A percentile compares a stretch with the other conserved stretches of the same genome.
These are phyloP conservation scores for Lacanobia wlatinum DNA, from an alignment of 2,888 invertebrate species.

Conservation along the genomic window DNA sequence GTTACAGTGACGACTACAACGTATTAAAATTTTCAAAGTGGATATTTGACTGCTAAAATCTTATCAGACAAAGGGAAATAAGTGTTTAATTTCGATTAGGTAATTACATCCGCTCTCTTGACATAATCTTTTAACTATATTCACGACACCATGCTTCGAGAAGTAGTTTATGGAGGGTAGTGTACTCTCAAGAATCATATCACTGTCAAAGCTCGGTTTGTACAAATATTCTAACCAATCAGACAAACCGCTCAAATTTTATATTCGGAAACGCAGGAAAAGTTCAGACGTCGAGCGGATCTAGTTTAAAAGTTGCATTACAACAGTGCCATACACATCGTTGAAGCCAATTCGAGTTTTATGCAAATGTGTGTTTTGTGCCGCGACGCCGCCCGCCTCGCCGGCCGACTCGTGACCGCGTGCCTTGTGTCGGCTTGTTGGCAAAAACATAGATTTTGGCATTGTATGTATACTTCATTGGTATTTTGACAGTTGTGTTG, in stretches of 20 bases:
- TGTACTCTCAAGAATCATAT: too few relatives aligned
- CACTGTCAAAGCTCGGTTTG: too few relatives aligned
- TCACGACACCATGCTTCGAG: too few relatives aligned
- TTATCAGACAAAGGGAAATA: too few relatives aligned
- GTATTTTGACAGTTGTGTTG: constrained; percentile 6
- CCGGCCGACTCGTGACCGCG: constrained; percentile 24
- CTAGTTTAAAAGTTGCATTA: constrained; percentile 78
- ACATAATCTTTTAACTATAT: too few relatives aligned
- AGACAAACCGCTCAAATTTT: constrained; percentile 55
- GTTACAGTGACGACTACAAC: too few relatives aligned
- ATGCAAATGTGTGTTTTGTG: constrained; percentile 80
- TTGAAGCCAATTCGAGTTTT: constrained; percentile 80
- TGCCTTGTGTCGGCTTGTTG: constrained; percentile 41
- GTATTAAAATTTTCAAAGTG: too few relatives aligned
- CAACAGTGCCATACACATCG: constrained; percentile 73
- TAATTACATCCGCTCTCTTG: too few relatives aligned
- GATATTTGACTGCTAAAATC: too few relatives aligned
- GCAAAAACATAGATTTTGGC: constrained; percentile 59
- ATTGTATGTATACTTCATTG: constrained; percentile 27
- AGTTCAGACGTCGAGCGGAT: constrained; percentile 59
- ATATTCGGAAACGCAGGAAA: constrained; percentile 33
- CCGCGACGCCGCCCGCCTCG: constrained; percentile 22
- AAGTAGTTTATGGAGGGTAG: too few relatives aligned
- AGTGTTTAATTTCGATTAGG: too few relatives aligned
- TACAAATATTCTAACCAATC: too few relatives aligned